Conservation (phyloP, 2,888 invertebrate genomes). For the Panzeria rudis region DNA sequence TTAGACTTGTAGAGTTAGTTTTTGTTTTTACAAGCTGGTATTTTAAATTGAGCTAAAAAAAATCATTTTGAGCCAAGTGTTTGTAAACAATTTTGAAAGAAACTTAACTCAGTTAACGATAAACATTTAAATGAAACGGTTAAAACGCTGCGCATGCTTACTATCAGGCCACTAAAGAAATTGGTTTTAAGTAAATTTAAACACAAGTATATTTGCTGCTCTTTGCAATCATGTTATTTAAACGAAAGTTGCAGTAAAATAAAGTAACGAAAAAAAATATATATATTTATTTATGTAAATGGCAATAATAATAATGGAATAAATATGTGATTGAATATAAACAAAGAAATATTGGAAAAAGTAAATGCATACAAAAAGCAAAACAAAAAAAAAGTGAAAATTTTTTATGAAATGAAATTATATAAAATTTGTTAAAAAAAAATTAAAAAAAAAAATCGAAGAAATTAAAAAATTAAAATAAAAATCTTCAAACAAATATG, state of each 20-base stretch:
- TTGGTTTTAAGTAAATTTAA: background rate
- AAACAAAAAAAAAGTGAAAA: conserved; percentile 63
- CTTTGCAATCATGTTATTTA: conserved; percentile 40
- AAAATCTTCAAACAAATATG: conserved; percentile 73
- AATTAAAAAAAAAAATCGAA: conserved; percentile 11
- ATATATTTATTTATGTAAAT: conserved; percentile 10
- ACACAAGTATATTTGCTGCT: background rate
- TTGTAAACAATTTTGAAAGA: background rate
- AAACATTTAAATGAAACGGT: conserved; percentile 64
- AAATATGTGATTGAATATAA: conserved; percentile 22
- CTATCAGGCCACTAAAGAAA: background rate
- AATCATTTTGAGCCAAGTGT: conserved; percentile 36
- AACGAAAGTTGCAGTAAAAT: conserved; percentile 56
- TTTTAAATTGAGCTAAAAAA: conserved; percentile 46
- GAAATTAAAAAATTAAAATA: conserved; percentile 9
- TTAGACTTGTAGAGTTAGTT: conserved; percentile 1
- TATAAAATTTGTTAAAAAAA: background rate
- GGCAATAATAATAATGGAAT: background rate
- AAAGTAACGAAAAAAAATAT: conserved; percentile 29
- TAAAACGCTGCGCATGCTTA: conserved; percentile 51
- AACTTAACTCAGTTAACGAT: conserved; percentile 62
- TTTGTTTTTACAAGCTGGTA: conserved; percentile 33
- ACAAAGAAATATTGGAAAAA: conserved; percentile 36
- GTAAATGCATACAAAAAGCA: conserved; percentile 61
- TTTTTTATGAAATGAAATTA: conserved; percentile 55